Conservation (phyloP, 2,888 invertebrate species). For the Anthophora plumipes region DNA sequence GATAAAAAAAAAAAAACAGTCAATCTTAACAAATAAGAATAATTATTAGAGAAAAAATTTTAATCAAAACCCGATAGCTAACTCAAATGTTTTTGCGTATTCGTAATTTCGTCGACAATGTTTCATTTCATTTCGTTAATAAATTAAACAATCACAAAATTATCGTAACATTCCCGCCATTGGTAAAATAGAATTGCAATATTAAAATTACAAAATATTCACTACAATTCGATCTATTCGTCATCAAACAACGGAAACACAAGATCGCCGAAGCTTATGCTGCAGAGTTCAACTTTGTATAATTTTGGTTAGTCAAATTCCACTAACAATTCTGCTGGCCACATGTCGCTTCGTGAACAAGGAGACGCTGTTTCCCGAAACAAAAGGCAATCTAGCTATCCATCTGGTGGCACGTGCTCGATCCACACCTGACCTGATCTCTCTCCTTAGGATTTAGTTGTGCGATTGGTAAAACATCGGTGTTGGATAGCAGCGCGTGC, state of each 20-base stretch:
- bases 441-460: slow-evolving; percentile 56
- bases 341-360: background rate
- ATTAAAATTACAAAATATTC: no score
- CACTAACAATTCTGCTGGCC: background rate
- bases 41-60: no score
- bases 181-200: no score
- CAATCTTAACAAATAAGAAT: no score
- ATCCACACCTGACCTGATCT: slow-evolving; percentile 71
- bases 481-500: slow-evolving; percentile 63
- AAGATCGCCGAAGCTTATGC: background rate
- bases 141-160: no score
- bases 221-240: no score
- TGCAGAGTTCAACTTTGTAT: background rate
- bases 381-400: slow-evolving; percentile 31
- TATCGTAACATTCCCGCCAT: no score
- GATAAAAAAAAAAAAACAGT: background rate
- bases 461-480: slow-evolving; percentile 49
- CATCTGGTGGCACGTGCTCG: slow-evolving; percentile 70
- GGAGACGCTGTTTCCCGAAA: slow-evolving; percentile 11
- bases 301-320: background rate
- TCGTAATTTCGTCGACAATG: no score
- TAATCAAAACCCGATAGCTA: no score
- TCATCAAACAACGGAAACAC: background rate
- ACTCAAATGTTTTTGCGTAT: no score
- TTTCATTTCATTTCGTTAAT: no score